Evolutionary conservation across 2,888 invertebrate species (phyloP).

Genomic region (Ethmia dodecea): DNA sequence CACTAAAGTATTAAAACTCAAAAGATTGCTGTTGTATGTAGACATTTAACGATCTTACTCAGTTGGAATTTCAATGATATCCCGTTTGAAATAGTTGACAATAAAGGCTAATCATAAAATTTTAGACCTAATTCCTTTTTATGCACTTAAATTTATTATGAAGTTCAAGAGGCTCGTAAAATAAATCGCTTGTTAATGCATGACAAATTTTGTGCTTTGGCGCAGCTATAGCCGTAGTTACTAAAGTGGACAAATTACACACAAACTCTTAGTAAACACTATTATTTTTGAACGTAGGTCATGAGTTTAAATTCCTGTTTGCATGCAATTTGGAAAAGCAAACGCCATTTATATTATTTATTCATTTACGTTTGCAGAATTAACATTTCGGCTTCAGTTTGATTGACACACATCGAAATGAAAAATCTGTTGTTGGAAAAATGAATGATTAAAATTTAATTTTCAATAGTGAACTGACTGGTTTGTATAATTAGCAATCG

Average conservation of each 20-base stretch:
- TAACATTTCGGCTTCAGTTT: neutral
- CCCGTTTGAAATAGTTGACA: conserved; percentile 49
- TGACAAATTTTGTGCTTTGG: conserved; percentile 59
- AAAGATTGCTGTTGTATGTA: conserved; percentile 34
- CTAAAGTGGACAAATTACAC: conserved; percentile 57
- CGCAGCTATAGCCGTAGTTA: conserved; percentile 48
- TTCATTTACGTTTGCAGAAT: conserved; percentile 6
- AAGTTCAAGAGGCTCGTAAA: conserved; percentile 48
- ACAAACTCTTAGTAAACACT: conserved; percentile 31
- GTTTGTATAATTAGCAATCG: conserved; percentile 53
- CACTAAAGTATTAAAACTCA: conserved; percentile 37
- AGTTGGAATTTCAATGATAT: conserved; percentile 42
- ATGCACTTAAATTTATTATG: conserved; percentile 53
- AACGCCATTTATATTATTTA: too few relatives aligned
- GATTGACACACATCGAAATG: conserved; percentile 9
- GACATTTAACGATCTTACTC: conserved; percentile 39
- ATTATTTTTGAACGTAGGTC: conserved; percentile 14
- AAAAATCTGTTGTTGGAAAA: conserved; percentile 20
- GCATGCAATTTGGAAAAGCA: conserved; percentile 1
- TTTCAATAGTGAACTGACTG: conserved; percentile 44
- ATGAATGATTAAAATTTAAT: conserved; percentile 47
- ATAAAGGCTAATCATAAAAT: conserved; percentile 55
- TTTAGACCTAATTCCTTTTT: conserved; percentile 55
- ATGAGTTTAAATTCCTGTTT: conserved; percentile 12
- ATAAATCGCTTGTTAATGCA: conserved; percentile 56